phyloP scores from a whole-genome alignment of 2,113 vertebrate species.

The Caranx ignobilis region DNA sequence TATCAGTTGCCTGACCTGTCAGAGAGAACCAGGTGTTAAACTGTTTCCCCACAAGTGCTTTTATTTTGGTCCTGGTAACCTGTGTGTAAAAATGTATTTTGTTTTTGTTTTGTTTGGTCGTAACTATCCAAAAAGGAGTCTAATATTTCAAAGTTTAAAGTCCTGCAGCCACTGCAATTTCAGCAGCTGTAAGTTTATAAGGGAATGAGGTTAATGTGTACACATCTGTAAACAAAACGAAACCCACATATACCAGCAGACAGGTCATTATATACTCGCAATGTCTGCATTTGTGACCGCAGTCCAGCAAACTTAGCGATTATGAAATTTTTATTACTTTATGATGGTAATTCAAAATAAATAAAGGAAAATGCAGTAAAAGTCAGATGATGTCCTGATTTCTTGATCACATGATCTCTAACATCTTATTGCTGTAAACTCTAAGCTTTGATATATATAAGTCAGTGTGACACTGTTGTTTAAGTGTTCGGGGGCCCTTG shows the following conservation, averaged over 20 bases:
- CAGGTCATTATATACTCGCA: background rate
- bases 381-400: background rate
- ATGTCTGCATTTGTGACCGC: background rate
- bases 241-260: background rate
- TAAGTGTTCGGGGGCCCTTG: background rate
- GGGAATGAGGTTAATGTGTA: background rate
- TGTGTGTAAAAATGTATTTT: background rate
- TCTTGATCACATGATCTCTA: background rate
- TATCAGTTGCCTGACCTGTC: constrained; percentile 66
- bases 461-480: constrained; percentile 1
- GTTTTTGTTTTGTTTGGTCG: background rate
- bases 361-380: background rate
- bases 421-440: background rate
- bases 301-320: background rate
- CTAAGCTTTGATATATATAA: background rate
- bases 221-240: background rate
- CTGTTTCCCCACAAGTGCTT: constrained; percentile 55
- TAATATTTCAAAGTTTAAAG: background rate
- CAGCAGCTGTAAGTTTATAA: background rate
- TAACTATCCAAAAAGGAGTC: background rate
- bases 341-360: background rate
- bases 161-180: background rate
- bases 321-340: background rate
- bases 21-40: constrained; percentile 55
- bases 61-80: constrained; percentile 50